Conservation (phyloP, 1,140 invertebrate genomes). For the Sipha flava region DNA sequence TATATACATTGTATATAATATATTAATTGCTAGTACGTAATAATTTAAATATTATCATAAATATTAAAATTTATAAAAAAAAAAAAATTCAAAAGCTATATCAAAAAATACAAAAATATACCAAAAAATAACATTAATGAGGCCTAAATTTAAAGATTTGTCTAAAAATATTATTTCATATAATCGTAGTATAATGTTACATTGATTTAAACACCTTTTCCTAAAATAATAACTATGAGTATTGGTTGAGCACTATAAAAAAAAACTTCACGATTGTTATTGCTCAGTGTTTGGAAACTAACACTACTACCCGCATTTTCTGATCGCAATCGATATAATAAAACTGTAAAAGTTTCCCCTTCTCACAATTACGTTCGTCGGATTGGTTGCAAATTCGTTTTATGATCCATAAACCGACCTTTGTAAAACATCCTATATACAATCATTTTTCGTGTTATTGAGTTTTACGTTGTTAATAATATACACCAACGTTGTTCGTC, state of each 20-base stretch:
- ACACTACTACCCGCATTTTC: neutral
- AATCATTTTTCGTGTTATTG: neutral
- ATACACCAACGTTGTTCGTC: too few relatives aligned
- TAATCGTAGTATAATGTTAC: neutral
- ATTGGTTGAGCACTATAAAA: too few relatives aligned
- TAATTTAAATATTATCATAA: too few relatives aligned
- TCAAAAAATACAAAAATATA: too few relatives aligned
- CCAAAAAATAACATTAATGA: too few relatives aligned
- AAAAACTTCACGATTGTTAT: neutral
- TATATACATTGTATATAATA: too few relatives aligned
- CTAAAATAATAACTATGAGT: neutral
- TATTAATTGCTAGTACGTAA: too few relatives aligned
- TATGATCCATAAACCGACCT: neutral
- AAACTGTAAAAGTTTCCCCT: neutral
- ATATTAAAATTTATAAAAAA: too few relatives aligned
- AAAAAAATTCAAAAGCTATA: too few relatives aligned
- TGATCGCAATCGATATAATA: neutral
- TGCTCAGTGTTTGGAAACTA: neutral
- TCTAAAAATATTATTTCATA: neutral
- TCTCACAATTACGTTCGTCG: neutral
- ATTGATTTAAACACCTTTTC: neutral
- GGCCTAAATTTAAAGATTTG: too few relatives aligned
- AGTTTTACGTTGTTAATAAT: neutral
- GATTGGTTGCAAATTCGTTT: neutral
- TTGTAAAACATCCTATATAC: neutral